Conservation (phyloP, 2,888 invertebrate genomes). For the Bombylius major region DNA sequence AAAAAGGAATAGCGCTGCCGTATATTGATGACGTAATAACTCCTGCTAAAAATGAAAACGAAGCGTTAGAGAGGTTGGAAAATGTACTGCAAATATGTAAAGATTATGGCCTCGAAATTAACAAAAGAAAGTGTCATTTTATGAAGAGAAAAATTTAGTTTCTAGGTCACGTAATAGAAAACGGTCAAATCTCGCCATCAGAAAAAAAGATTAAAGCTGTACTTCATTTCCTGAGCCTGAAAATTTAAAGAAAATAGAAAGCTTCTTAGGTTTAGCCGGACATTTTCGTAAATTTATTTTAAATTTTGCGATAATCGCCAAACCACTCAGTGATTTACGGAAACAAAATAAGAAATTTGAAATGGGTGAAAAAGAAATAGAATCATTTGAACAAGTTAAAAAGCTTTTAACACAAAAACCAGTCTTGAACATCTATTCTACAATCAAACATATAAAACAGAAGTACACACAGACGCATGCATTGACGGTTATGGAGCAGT, state of each 20-base stretch:
- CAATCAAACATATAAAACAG: neutral
- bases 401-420: neutral
- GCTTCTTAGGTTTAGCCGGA: slow-evolving; percentile 19
- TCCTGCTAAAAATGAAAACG: slow-evolving; percentile 2
- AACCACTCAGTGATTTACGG: slow-evolving; percentile 13
- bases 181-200: slow-evolving; percentile 19
- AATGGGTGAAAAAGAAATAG: slow-evolving; percentile 12
- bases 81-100: neutral
- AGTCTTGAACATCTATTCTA: neutral
- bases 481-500: neutral
- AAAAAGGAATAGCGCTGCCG: neutral
- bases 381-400: slow-evolving; percentile 14
- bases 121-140: slow-evolving; percentile 17
- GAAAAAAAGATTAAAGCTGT: slow-evolving; percentile 20
- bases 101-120: slow-evolving; percentile 12
- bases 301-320: slow-evolving; percentile 13
- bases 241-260: slow-evolving; percentile 16
- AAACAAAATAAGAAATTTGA: slow-evolving; percentile 12
- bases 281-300: slow-evolving; percentile 18
- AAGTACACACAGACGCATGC: slow-evolving; percentile 1
- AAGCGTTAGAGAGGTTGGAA: slow-evolving; percentile 1
- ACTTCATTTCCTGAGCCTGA: slow-evolving; percentile 19
- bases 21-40: slow-evolving; percentile 6
- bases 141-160: slow-evolving; percentile 15
- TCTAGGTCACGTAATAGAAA: slow-evolving; percentile 19